Conservation (phyloP, 2,113 vertebrate species). For the Hyla sarda region DNA sequence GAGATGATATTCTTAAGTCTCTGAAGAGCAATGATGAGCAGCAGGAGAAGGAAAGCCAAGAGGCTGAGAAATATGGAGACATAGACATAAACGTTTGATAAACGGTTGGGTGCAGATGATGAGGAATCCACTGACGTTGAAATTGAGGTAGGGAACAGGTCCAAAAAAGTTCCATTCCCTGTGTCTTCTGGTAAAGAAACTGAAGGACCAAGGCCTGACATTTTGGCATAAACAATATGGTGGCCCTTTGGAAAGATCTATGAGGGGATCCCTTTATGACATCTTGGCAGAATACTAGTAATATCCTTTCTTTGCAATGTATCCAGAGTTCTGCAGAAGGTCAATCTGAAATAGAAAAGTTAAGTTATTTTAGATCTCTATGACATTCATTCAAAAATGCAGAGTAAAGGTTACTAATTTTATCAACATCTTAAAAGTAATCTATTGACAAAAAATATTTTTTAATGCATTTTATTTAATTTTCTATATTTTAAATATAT, state of each 20-base stretch:
- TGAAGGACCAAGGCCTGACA: slow-evolving; percentile 71
- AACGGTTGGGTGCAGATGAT: slow-evolving; percentile 68
- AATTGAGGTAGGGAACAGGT: slow-evolving; percentile 84
- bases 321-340: background rate
- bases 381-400: background rate
- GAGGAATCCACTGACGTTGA: slow-evolving; percentile 83
- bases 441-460: too few relatives aligned
- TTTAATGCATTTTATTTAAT: too few relatives aligned
- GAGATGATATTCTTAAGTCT: slow-evolving; percentile 96
- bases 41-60: slow-evolving; percentile 88
- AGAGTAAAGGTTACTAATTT: background rate
- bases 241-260: background rate
- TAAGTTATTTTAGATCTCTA: background rate
- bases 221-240: slow-evolving; percentile 56
- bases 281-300: slow-evolving; percentile 21
- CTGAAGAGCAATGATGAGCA: slow-evolving; percentile 92
- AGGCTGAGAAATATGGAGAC: slow-evolving; percentile 96
- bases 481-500: too few relatives aligned
- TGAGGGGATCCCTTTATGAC: background rate
- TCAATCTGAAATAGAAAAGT: slow-evolving; percentile 50
- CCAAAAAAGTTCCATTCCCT: slow-evolving; percentile 87
- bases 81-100: slow-evolving; percentile 89
- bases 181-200: slow-evolving; percentile 69
- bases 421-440: background rate
- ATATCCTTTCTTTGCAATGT: background rate